Evolutionary conservation across 1,140 invertebrate species (phyloP).

Genomic region (Neotoxoptera formosana): DNA sequence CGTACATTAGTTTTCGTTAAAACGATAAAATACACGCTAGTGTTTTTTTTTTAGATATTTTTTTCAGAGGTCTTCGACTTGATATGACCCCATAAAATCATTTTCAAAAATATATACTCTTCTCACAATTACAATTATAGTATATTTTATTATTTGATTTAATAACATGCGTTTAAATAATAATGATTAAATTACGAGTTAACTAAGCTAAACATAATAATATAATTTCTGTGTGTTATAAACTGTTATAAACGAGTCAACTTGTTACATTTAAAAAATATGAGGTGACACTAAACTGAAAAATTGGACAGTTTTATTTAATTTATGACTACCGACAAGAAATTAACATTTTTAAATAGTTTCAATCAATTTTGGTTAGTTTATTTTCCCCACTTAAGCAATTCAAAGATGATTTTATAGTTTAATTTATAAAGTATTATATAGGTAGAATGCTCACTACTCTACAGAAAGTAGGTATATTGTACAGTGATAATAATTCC

Average conservation of each 20-base stretch:
- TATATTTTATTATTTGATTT: neutral
- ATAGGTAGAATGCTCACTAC: neutral
- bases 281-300: neutral
- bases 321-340: neutral
- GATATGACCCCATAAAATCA: neutral
- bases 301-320: neutral
- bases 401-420: neutral
- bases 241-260: neutral
- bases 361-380: neutral
- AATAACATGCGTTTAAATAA: neutral
- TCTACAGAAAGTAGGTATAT: neutral
- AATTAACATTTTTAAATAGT: neutral
- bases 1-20: slow-evolving; percentile 12
- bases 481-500: neutral
- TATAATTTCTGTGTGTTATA: neutral
- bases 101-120: neutral
- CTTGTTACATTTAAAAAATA: neutral
- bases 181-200: neutral
- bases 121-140: neutral
- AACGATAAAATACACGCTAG: slow-evolving; percentile 20
- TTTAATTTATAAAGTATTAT: neutral
- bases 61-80: slow-evolving; percentile 16
- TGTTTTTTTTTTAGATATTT: slow-evolving; percentile 4
- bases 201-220: neutral
- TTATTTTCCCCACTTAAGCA: neutral